Base-by-base conservation (phyloP, 2,797 vertebrate genomes). In the Melanotaenia boesemani region DNA sequence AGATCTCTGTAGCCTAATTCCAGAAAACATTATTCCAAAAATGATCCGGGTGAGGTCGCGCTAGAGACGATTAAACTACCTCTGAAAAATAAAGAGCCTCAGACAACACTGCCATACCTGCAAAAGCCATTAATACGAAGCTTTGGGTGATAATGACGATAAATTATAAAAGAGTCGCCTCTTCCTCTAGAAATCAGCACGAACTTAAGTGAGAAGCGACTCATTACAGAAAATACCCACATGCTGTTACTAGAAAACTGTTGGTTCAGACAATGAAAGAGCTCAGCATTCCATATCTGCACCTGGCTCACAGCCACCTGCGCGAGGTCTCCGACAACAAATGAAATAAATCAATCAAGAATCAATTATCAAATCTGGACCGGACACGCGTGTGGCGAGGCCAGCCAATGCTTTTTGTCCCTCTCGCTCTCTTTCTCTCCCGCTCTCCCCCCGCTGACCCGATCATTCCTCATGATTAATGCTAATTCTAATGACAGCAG, bases 21-120 rank as follows among this genome's bases (percentile, higher is more conserved):
- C 78, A 86, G 72, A 89, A 90, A 93, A 90, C 83, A 91, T 86
- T 79, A 89, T 89, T 92, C 88, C 89, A 87, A 75, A 90, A 90
- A 89, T 82, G 85, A 93, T 91, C 91, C 92, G 90, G 87, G 71
- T 89, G 93, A 94, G 92, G 93, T 94, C 93, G 91, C 93, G 83
- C 91, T 73, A 88, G 92, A 95, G 91, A 93, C 93, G 85, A 81
- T 77, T 84, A 67, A 68, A 85, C 44, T 46, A 67, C 80, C 70
- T 73, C 63, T 59, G 41, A 54, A 28, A 74, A 68, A 74, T 1
- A 52, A 67, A 15, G 8, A 85, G 66, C 60, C 59, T 39, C 67
- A 32, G 28, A 66, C 39, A 13, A 18, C 26, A 39, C 44, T 55
- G 72, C 28, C 18, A 74, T 50, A 74, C 59, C n/a, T 55, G 48